These are phyloP conservation scores for Muntiacus muntjak DNA, from an alignment of 2,113 vertebrate species.

Conservation along the genomic window DNA sequence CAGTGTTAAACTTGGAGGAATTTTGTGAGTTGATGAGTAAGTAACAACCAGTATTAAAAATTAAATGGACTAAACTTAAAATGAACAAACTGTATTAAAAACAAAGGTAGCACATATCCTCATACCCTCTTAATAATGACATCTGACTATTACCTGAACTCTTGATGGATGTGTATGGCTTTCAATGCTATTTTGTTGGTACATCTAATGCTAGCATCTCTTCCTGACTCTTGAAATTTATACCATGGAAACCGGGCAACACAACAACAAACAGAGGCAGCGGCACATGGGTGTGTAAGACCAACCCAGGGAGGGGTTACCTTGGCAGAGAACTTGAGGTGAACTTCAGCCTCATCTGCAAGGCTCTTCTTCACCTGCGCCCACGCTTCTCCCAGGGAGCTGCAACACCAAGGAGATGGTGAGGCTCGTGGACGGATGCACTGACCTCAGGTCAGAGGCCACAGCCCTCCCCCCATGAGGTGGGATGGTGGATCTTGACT, in stretches of 20 bases:
- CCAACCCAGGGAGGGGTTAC: constrained; percentile 68
- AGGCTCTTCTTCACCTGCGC: constrained; percentile 96
- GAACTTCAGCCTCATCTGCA: constrained; percentile 96
- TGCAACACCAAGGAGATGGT: constrained; percentile 66
- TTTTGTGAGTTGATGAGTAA: not conserved
- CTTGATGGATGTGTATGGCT: too few species aligned
- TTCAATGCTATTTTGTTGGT: fast-evolving
- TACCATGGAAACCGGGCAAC: not conserved
- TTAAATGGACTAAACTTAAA: not conserved
- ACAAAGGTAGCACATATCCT: not conserved
- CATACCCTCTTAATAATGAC: not conserved
- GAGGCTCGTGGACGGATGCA: fast-evolving
- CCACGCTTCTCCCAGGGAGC: constrained; percentile 96
- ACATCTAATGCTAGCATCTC: fast-evolving
- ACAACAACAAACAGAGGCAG: not conserved
- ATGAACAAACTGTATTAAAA: not conserved
- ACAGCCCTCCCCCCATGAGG: not conserved
- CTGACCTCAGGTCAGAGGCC: not conserved
- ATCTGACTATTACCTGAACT: too few species aligned
- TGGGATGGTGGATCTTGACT: fast-evolving
- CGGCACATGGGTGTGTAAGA: fast-evolving
- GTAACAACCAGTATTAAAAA: not conserved
- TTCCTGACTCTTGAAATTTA: not conserved
- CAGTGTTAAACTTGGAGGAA: not conserved
- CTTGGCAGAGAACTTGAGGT: constrained; percentile 98